Conservation (phyloP, 1,140 invertebrate species). For the Drusus annulatus region DNA sequence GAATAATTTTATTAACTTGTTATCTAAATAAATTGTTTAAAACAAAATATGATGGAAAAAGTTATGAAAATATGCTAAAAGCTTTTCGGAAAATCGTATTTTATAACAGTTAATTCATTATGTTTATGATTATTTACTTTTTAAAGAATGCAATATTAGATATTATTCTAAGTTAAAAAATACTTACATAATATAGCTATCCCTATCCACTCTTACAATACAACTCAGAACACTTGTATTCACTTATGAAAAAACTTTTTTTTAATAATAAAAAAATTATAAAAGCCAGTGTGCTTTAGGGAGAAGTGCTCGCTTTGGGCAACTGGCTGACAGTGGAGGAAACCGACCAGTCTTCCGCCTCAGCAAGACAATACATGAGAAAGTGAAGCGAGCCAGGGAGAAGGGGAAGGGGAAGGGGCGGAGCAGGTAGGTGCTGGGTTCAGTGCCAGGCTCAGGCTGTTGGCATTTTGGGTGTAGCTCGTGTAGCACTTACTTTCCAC, state of each 20-base stretch:
- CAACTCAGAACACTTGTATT: neutral
- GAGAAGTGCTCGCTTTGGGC: constrained; percentile 4
- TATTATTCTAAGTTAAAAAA: neutral
- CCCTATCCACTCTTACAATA: constrained; percentile 8
- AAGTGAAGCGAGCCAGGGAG: constrained; percentile 7
- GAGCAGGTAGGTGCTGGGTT: neutral
- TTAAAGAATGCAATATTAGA: neutral
- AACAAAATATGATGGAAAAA: no score
- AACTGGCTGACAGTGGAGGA: neutral
- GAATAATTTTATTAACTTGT: no score
- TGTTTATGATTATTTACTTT: neutral
- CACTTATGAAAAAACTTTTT: neutral
- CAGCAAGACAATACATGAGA: constrained; percentile 25
- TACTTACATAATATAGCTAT: constrained; percentile 15
- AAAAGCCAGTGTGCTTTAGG: neutral
- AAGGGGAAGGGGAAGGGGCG: neutral
- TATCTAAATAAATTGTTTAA: no score
- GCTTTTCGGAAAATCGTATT: no score
- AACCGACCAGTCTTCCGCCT: no score
- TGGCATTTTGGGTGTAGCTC: neutral
- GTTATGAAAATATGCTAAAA: no score
- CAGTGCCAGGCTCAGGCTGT: neutral
- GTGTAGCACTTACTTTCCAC: neutral
- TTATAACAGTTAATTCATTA: no score
- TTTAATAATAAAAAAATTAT: neutral